Evolutionary conservation across 2,888 invertebrate species (phyloP).

Genomic region (Zygaena filipendulae): DNA sequence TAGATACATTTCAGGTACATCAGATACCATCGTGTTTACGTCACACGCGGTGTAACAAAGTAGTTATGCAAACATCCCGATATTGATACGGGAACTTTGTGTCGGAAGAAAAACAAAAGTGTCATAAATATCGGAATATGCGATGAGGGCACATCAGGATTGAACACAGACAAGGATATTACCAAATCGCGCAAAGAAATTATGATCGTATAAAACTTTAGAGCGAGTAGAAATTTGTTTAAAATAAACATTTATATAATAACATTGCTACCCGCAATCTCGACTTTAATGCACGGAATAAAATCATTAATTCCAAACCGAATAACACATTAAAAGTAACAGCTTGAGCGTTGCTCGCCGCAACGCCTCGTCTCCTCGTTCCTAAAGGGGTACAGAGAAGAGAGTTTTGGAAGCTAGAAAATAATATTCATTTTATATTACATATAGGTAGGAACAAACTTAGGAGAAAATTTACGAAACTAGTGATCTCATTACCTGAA

Average conservation of each 20-base stretch:
- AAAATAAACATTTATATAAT: slow-evolving; percentile 1
- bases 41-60: slow-evolving; percentile 32
- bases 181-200: no score
- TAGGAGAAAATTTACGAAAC: no score
- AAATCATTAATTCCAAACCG: slow-evolving; percentile 64
- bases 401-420: no score
- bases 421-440: no score
- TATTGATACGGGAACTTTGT: slow-evolving; percentile 53
- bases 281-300: slow-evolving; percentile 53
- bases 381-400: slow-evolving; percentile 17
- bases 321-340: slow-evolving; percentile 67
- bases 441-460: no score
- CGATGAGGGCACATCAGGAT: no score
- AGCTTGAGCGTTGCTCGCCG: slow-evolving; percentile 46
- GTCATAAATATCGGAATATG: slow-evolving; percentile 24
- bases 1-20: slow-evolving; percentile 29
- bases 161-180: no score
- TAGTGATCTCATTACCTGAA: no score
- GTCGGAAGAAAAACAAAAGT: slow-evolving; percentile 56
- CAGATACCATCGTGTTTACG: slow-evolving; percentile 39
- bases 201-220: no score
- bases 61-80: slow-evolving; percentile 58
- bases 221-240: no score
- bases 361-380: no score
- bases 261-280: slow-evolving; percentile 33